These are phyloP conservation scores for Argyrosomus japonicus DNA, from an alignment of 2,113 vertebrate species.

Conservation along the genomic window DNA sequence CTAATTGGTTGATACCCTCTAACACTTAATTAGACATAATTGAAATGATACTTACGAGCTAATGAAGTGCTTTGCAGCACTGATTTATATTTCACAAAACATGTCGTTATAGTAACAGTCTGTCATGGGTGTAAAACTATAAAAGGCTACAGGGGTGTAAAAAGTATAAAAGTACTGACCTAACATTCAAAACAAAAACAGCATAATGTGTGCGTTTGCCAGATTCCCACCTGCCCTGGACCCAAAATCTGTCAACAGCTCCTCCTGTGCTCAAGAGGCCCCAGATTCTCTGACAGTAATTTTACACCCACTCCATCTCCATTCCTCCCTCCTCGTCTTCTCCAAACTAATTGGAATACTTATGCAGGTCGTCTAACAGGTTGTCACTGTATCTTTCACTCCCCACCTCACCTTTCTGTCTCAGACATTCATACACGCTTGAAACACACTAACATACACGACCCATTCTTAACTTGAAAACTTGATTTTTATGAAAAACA, in stretches of 20 bases:
- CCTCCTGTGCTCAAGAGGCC: background rate
- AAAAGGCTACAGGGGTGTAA: background rate
- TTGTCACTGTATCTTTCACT: background rate
- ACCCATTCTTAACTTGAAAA: too few species aligned
- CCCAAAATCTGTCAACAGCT: background rate
- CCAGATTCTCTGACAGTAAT: background rate
- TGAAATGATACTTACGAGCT: conserved; percentile 12
- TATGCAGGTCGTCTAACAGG: background rate
- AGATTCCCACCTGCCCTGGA: background rate
- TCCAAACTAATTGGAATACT: conserved; percentile 13
- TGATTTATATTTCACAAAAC: conserved; percentile 24
- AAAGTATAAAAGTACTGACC: background rate
- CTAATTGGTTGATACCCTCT: conserved; percentile 12
- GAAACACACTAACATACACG: background rate
- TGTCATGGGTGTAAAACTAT: background rate
- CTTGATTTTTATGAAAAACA: too few species aligned
- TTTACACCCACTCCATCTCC: background rate
- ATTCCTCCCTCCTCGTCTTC: background rate
- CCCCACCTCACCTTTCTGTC: background rate
- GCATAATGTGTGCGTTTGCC: background rate
- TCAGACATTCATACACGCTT: background rate
- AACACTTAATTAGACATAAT: conserved; percentile 19
- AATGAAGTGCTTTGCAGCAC: conserved; percentile 6
- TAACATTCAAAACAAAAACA: background rate
- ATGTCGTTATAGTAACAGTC: background rate